phyloP scores from a whole-genome alignment of 1,140 invertebrate species.

The Pseudomyrmex sp. region DNA sequence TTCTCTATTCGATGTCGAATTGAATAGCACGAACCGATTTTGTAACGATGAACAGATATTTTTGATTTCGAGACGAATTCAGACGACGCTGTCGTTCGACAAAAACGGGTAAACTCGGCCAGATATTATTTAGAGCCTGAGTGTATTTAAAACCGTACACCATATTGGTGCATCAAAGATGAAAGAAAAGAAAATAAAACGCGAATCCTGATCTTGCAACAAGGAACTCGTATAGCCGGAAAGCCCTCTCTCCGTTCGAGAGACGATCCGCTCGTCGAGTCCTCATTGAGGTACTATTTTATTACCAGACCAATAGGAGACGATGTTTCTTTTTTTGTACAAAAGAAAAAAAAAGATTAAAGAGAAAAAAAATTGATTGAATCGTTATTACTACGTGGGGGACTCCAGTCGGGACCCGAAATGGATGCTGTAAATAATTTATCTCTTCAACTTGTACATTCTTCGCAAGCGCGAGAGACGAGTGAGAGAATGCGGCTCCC shows the following conservation, averaged over 20 bases:
- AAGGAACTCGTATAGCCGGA: neutral
- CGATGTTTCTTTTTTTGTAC: constrained; percentile 49
- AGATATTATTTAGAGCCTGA: constrained; percentile 60
- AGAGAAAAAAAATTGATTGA: constrained; percentile 18
- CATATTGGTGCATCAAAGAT: constrained; percentile 76
- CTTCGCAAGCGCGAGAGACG: neutral
- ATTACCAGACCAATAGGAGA: constrained; percentile 54
- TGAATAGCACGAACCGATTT: constrained; percentile 18
- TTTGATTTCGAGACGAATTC: constrained; percentile 34
- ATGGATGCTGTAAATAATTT: constrained; percentile 48
- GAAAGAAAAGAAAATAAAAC: constrained; percentile 31
- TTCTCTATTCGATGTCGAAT: constrained; percentile 38
- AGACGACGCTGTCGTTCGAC: constrained; percentile 59
- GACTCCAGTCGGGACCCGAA: neutral
- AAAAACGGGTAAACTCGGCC: constrained; percentile 75
- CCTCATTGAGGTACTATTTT: constrained; percentile 48
- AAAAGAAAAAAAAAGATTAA: constrained; percentile 25
- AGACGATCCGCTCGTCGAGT: constrained; percentile 34
- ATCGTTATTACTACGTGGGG: constrained; percentile 21
- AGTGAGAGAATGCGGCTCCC: neutral
- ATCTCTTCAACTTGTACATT: constrained; percentile 57
- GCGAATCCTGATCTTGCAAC: constrained; percentile 23
- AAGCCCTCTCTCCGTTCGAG: constrained; percentile 36
- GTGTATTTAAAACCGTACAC: constrained; percentile 69
- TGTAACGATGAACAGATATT: constrained; percentile 4